Conservation (phyloP, 2,888 invertebrate species). For the Plebejus anna region DNA sequence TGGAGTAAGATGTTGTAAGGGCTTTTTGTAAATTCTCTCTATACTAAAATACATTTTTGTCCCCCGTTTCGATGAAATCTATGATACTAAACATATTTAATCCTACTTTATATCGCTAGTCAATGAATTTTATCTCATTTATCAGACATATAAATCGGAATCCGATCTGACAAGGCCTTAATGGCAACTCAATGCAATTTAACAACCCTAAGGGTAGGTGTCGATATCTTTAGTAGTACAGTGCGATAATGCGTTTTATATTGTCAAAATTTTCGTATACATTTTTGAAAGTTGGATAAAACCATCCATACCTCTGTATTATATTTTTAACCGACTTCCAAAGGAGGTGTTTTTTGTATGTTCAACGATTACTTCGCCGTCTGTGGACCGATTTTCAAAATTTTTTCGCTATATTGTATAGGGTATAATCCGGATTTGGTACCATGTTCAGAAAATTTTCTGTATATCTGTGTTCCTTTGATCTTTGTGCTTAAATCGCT, state of each 20-base stretch:
- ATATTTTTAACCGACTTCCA: too few relatives aligned
- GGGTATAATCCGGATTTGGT: too few relatives aligned
- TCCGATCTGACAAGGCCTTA: slow-evolving; percentile 79
- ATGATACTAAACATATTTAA: slow-evolving; percentile 28
- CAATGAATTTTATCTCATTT: slow-evolving; percentile 63
- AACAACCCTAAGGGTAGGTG: slow-evolving; percentile 69
- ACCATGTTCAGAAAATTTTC: neutral
- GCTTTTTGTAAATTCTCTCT: too few relatives aligned
- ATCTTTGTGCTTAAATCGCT: neutral
- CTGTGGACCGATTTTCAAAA: too few relatives aligned
- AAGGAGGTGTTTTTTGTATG: too few relatives aligned
- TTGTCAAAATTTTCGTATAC: neutral
- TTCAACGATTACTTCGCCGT: too few relatives aligned
- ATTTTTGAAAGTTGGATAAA: neutral
- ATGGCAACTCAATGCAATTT: slow-evolving; percentile 79
- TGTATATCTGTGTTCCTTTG: neutral
- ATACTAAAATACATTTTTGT: neutral
- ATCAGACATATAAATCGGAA: slow-evolving; percentile 75
- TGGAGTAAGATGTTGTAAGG: too few relatives aligned
- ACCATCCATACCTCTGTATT: too few relatives aligned
- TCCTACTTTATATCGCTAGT: slow-evolving; percentile 31
- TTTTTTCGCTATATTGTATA: too few relatives aligned
- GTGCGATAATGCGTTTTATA: slow-evolving; percentile 39
- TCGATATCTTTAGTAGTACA: slow-evolving; percentile 57
- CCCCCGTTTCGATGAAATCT: neutral